Evolutionary conservation across 2,888 invertebrate genomes (phyloP).

Genomic region (Hyles lineata): DNA sequence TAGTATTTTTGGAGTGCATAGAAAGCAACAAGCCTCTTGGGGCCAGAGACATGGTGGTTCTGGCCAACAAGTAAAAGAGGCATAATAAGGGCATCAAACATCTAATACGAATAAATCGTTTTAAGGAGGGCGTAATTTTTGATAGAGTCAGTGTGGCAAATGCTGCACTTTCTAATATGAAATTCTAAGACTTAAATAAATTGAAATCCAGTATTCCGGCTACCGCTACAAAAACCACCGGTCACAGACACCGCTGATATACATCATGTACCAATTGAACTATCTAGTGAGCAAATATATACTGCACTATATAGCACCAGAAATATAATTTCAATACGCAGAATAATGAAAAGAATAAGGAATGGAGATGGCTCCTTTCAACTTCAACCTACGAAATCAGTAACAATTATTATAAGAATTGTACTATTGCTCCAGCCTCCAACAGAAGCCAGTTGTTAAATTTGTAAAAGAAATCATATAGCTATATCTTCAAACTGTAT

Average conservation of each 20-base stretch:
- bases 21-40: neutral
- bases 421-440: constrained; percentile 1
- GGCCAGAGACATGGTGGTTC: neutral
- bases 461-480: constrained; percentile 30
- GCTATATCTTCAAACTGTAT: constrained; percentile 22
- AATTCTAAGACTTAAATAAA: neutral
- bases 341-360: neutral
- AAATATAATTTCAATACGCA: neutral
- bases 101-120: neutral
- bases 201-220: neutral
- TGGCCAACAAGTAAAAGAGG: neutral
- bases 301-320: neutral
- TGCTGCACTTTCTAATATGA: neutral
- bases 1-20: neutral
- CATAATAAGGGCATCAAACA: constrained; percentile 1
- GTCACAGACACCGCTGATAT: neutral
- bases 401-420: constrained; percentile 19
- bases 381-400: neutral
- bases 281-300: neutral
- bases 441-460: constrained; percentile 19
- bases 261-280: neutral
- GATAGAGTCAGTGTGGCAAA: neutral
- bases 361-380: neutral
- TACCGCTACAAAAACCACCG: neutral
- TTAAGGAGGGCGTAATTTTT: neutral